A percentile compares a stretch with the other conserved stretches of the same genome.
Evolutionary conservation across 2,888 invertebrate genomes (phyloP).

Genomic region (Ectemnius cavifrons): DNA sequence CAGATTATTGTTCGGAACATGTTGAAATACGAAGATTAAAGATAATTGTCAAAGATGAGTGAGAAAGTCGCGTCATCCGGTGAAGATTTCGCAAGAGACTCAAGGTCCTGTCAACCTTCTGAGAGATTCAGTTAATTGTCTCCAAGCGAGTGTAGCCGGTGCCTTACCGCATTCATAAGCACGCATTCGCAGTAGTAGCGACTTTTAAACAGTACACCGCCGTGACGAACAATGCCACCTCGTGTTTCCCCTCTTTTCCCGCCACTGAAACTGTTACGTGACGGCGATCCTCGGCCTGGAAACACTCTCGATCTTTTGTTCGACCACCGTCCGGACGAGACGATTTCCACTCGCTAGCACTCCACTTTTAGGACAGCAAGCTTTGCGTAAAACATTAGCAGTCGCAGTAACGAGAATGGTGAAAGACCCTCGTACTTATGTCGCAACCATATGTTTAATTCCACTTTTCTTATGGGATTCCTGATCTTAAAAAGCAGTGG

Average conservation of each 20-base stretch:
- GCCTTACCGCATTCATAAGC: background rate
- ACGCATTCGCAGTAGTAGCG: constrained; percentile 16
- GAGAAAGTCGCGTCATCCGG: background rate
- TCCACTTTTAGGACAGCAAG: background rate
- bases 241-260: constrained; percentile 18
- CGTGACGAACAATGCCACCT: constrained; percentile 39
- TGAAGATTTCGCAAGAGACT: constrained; percentile 8
- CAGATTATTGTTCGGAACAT: too few relatives aligned
- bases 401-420: background rate
- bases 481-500: too few relatives aligned
- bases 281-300: constrained; percentile 14
- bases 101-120: constrained; percentile 19
- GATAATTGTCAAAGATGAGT: background rate
- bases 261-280: constrained; percentile 32
- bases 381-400: background rate
- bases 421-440: background rate
- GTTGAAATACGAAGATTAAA: too few relatives aligned
- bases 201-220: constrained; percentile 13
- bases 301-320: constrained; percentile 33
- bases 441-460: too few relatives aligned
- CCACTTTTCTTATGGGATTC: too few relatives aligned
- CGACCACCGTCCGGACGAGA: background rate
- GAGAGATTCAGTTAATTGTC: constrained; percentile 14
- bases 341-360: background rate
- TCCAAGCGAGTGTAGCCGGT: constrained; percentile 5